These are phyloP conservation scores for Carcina quercana DNA, from an alignment of 2,888 invertebrate genomes.

Conservation along the genomic window DNA sequence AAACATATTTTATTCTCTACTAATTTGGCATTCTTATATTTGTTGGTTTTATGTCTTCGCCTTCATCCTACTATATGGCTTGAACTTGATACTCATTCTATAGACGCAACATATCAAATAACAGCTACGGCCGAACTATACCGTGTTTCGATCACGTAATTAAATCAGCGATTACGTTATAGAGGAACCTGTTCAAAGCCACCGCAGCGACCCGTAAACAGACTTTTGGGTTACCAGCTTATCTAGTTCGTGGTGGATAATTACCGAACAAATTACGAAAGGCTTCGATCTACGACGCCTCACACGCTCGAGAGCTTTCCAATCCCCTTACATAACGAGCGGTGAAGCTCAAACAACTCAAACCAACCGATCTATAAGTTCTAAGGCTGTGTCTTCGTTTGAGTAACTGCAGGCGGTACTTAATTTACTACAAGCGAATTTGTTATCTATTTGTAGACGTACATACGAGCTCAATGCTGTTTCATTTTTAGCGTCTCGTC, in stretches of 20 bases:
- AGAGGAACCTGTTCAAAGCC: slow-evolving; percentile 17
- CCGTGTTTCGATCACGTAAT: slow-evolving; percentile 27
- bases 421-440: no score
- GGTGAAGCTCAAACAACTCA: slow-evolving; percentile 28
- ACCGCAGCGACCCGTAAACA: slow-evolving; percentile 23
- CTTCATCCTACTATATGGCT: no score
- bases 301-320: slow-evolving; percentile 29
- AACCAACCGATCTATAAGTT: slow-evolving; percentile 14
- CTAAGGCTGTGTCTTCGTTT: no score
- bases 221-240: slow-evolving; percentile 40
- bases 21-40: no score
- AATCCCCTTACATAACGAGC: slow-evolving; percentile 38
- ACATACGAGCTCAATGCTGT: no score
- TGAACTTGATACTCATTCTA: no score
- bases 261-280: slow-evolving; percentile 48
- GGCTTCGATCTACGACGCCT: slow-evolving; percentile 27
- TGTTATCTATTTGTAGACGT: no score
- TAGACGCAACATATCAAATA: no score
- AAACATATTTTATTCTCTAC: no score
- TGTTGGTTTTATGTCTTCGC: no score
- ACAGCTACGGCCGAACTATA: no score
- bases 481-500: no score
- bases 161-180: slow-evolving; percentile 19
- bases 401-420: background rate
- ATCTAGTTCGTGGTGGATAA: slow-evolving; percentile 40